Conservation (phyloP, 2,888 invertebrate genomes). For the Eupithecia centaureata region DNA sequence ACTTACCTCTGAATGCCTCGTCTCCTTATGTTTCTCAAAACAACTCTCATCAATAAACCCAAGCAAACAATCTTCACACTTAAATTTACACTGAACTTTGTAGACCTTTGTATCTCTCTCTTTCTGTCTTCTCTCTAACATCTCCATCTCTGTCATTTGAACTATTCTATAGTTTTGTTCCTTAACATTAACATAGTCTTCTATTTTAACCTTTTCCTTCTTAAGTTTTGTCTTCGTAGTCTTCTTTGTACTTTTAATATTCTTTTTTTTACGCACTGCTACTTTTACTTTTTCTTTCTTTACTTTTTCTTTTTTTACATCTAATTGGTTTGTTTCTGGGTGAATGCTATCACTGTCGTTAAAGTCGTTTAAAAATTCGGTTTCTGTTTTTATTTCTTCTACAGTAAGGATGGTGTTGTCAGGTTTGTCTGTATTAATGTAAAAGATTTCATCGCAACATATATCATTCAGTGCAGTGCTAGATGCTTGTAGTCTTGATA, state of each 20-base stretch:
- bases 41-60: slow-evolving; percentile 20
- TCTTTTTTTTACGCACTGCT: background rate
- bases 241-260: slow-evolving; percentile 10
- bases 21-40: slow-evolving; percentile 22
- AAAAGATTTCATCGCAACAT: background rate
- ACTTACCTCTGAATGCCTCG: slow-evolving; percentile 28
- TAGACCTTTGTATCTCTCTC: slow-evolving; percentile 16
- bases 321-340: background rate
- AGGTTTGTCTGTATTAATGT: background rate
- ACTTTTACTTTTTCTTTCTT: background rate
- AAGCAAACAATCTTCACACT: slow-evolving; percentile 20
- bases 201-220: slow-evolving; percentile 13
- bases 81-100: slow-evolving; percentile 23
- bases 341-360: background rate
- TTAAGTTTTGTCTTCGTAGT: background rate
- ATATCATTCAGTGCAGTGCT: background rate
- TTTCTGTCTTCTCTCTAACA: slow-evolving; percentile 17
- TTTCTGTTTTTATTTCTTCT: slow-evolving; percentile 9
- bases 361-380: background rate
- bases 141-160: slow-evolving; percentile 28
- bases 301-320: background rate
- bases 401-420: background rate
- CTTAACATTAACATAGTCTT: slow-evolving; percentile 1
- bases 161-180: slow-evolving; percentile 28
- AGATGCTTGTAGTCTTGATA: background rate